Percentiles rank a stretch among this genome's conserved stretches.
phyloP scores from a whole-genome alignment of 2,797 vertebrate species.

The Acrossocheilus wenchowensis region DNA sequence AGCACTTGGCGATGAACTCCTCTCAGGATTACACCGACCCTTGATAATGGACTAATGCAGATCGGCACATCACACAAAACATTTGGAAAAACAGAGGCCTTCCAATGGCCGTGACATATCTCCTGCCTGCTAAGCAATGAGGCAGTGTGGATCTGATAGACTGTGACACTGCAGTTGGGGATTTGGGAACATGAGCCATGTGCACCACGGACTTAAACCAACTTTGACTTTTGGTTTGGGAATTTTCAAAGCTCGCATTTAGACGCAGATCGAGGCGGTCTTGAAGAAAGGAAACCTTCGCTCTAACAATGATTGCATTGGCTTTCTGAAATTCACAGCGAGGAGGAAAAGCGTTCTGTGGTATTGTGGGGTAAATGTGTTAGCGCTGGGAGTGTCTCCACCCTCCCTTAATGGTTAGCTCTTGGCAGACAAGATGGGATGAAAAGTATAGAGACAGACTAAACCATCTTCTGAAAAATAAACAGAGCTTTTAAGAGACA shows the following conservation, averaged over 20 bases:
- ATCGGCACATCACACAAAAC: slow-evolving; percentile 61
- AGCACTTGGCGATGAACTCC: slow-evolving; percentile 79
- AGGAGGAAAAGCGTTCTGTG: slow-evolving; percentile 41
- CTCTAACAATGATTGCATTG: slow-evolving; percentile 34
- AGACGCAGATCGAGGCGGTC: slow-evolving; percentile 9
- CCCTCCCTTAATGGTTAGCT: slow-evolving; percentile 58
- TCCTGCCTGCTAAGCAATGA: slow-evolving; percentile 7
- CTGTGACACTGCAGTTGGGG: not conserved
- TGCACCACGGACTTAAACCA: not conserved
- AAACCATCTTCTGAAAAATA: slow-evolving; percentile 61
- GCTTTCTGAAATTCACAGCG: slow-evolving; percentile 39
- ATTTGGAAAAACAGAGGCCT: slow-evolving; percentile 49
- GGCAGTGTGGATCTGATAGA: not conserved
- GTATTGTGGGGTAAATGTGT: slow-evolving; percentile 55
- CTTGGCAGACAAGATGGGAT: slow-evolving; percentile 54
- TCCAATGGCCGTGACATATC: slow-evolving; percentile 19
- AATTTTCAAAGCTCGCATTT: slow-evolving; percentile 18
- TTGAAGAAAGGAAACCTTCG: slow-evolving; percentile 35
- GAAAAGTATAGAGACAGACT: slow-evolving; percentile 61
- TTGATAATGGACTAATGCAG: slow-evolving; percentile 76
- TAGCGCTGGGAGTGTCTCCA: slow-evolving; percentile 52
- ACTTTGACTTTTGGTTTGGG: slow-evolving; percentile 24
- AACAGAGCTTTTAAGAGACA: slow-evolving; percentile 54
- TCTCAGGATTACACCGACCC: slow-evolving; percentile 77
- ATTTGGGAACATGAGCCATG: slow-evolving; percentile 7